Evolutionary conservation across 2,888 invertebrate species (phyloP), one percentile per base, ranked within the genome.

Genomic region (Drosophila demipolita): DNA sequence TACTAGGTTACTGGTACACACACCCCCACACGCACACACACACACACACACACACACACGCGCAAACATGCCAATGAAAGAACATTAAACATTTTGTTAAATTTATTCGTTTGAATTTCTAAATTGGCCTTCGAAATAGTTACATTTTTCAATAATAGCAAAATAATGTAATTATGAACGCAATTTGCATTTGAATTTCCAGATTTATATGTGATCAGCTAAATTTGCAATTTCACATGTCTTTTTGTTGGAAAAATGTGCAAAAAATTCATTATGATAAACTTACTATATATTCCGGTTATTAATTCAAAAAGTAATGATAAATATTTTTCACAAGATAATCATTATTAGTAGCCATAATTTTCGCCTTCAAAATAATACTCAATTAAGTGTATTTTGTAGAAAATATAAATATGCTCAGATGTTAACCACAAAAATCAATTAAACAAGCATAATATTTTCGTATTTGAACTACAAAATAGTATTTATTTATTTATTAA

Each of bases 61-160:
- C 26, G 23, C 8, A 26, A 7, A 49, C 26, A 8, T 49, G 15
- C 5, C 29, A 50, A 49, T 49, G 17, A n/a, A 68, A 60, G 35
- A 33, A 17, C 62, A 49, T 32, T 11, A 12, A 2, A 48, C n/a
- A n/a, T 57, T n/a, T 45, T 35, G 11, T 49, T 42, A 61, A 59
- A 48, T 64, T 29, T 58, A 35, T 61, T 23, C 49, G 49, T 17
- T 57, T 62, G 65, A 62, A 71, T 76, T 65, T 49, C 45, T 11
- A 42, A 61, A 61, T 65, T 71, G 33, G 32, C 29, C 35, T 17
- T 50, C 33, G 26, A 59, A 38, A 33, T 20, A 20, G 6, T 1
- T 20, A n/a, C 0, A n/a, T 20, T n/a, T 32, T 35, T 15, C 20
- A 54, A 26, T 54, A 26, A 60, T 40, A 20, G 29, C 11, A 69